Evolutionary conservation across 2,888 invertebrate species (phyloP).

Genomic region (Cyclophora punctaria): DNA sequence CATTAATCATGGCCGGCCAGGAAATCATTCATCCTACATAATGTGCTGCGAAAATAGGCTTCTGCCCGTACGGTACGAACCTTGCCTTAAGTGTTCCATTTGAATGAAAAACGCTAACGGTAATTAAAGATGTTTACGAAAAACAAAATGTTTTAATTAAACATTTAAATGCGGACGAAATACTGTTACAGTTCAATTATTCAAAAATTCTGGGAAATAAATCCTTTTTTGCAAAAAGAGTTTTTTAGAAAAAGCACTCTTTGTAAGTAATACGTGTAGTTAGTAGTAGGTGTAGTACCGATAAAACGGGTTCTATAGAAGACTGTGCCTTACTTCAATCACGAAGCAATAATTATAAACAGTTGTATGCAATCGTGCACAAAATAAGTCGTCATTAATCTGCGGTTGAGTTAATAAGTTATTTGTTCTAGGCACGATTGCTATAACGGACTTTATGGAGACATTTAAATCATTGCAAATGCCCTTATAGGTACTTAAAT

Average conservation of each 20-base stretch:
- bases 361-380: slow-evolving; percentile 6
- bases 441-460: slow-evolving; percentile 24
- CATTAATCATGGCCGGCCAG: slow-evolving; percentile 68
- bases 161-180: slow-evolving; percentile 9
- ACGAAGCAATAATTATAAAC: slow-evolving; percentile 2
- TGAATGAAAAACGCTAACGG: slow-evolving; percentile 37
- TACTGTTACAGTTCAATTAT: no score
- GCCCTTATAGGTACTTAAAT: no score
- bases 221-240: no score
- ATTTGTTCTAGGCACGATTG: slow-evolving; percentile 42
- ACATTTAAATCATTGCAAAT: no score
- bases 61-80: slow-evolving; percentile 51
- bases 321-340: slow-evolving; percentile 12
- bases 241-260: no score
- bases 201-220: no score
- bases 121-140: slow-evolving; percentile 48
- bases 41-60: slow-evolving; percentile 74
- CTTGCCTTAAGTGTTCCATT: slow-evolving; percentile 42
- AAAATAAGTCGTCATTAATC: slow-evolving; percentile 13
- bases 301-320: no score
- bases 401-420: slow-evolving; percentile 36
- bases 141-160: slow-evolving; percentile 13
- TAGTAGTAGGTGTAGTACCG: no score
- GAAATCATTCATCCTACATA: slow-evolving; percentile 73
- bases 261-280: no score